These are phyloP conservation scores for Ibycter americanus DNA, from an alignment of 2,797 vertebrate genomes.

Conservation along the genomic window DNA sequence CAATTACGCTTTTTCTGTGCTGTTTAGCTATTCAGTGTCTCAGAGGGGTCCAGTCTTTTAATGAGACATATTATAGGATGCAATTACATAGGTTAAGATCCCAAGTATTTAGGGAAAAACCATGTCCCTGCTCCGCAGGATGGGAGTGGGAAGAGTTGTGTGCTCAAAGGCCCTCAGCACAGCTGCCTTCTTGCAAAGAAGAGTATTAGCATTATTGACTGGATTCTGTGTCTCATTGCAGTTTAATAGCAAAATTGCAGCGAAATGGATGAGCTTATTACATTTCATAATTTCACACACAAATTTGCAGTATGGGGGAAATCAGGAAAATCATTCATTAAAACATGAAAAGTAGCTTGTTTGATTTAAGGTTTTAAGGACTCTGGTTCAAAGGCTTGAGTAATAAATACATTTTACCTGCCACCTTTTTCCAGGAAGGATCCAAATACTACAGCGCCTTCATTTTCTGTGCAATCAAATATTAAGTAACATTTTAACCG, in stretches of 20 bases:
- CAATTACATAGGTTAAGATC: background rate
- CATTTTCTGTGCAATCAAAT: background rate
- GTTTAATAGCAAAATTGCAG: background rate
- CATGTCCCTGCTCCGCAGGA: background rate
- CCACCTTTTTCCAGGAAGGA: background rate
- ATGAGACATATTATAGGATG: background rate
- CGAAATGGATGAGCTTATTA: background rate
- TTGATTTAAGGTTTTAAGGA: background rate
- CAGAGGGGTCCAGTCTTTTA: background rate
- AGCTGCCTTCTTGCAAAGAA: background rate
- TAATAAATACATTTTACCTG: background rate
- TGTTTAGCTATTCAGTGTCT: background rate
- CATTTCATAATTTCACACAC: background rate
- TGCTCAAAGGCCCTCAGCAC: background rate
- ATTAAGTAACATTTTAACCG: background rate
- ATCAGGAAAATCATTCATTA: accelerated
- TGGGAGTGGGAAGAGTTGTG: background rate
- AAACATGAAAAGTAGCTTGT: background rate
- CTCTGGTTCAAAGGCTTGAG: background rate
- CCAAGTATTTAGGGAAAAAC: background rate
- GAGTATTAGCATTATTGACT: background rate
- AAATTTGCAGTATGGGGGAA: background rate
- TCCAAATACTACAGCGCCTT: background rate
- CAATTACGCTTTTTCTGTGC: background rate
- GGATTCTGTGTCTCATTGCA: background rate